These are phyloP conservation scores for Lordiphosa mommai DNA, from an alignment of 1,140 invertebrate genomes.

Conservation along the genomic window DNA sequence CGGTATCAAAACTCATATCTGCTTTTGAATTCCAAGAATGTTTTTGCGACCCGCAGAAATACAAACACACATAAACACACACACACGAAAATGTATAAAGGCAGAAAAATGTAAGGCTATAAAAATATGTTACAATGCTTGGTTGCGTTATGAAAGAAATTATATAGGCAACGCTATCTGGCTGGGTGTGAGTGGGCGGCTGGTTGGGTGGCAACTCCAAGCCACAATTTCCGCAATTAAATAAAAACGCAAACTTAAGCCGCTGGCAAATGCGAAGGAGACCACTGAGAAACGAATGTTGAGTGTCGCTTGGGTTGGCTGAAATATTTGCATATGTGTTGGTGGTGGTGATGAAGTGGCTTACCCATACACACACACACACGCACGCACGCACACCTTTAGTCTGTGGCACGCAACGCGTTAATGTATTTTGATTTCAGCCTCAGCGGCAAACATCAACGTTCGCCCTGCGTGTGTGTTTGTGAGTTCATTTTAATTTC, in stretches of 20 bases:
- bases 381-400: constrained; percentile 3
- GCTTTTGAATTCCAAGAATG: constrained; percentile 69
- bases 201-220: constrained; percentile 41
- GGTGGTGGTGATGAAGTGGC: constrained; percentile 44
- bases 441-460: constrained; percentile 43
- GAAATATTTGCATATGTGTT: constrained; percentile 68
- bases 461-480: constrained; percentile 20
- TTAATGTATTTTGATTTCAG: constrained; percentile 74
- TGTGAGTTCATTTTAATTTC: constrained; percentile 68
- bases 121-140: constrained; percentile 77
- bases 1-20: constrained; percentile 68
- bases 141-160: constrained; percentile 72
- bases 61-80: not conserved
- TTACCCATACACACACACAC: constrained; percentile 32
- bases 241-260: constrained; percentile 78
- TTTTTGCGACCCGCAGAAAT: constrained; percentile 15
- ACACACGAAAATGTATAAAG: constrained; percentile 55
- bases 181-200: not conserved
- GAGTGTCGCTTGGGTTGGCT: constrained; percentile 61
- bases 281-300: constrained; percentile 38
- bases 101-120: constrained; percentile 68
- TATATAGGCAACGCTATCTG: constrained; percentile 54
- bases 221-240: constrained; percentile 77
- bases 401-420: constrained; percentile 58
- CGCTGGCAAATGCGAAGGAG: constrained; percentile 24